Conservation (phyloP, 2,113 vertebrate genomes). For the Rhea americana region DNA sequence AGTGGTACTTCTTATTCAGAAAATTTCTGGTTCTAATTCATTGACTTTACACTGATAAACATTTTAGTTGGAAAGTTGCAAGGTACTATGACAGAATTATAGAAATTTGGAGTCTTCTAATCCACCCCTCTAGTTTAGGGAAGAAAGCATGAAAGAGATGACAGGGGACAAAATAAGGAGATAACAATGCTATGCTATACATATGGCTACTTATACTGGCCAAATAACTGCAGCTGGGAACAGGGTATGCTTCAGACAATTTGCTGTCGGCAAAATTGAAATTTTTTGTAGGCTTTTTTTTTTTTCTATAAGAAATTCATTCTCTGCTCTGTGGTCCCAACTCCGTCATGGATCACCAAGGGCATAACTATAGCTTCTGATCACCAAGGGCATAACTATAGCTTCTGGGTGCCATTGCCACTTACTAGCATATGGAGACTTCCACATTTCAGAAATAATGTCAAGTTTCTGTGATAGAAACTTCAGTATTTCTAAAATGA, state of each 20-base stretch:
- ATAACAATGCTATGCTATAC: neutral
- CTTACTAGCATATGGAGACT: rapidly evolving
- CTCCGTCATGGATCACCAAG: neutral
- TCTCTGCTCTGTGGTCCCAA: neutral
- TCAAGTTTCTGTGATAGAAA: neutral
- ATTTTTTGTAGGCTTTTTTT: neutral
- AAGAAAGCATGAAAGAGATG: neutral
- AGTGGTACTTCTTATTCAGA: neutral
- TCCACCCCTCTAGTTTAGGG: neutral
- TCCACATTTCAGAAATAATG: neutral
- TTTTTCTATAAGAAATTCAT: neutral
- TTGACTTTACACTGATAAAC: neutral
- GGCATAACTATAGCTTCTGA: neutral
- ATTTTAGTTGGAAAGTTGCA: neutral
- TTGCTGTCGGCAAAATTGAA: neutral
- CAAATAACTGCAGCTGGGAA: neutral
- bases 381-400: neutral
- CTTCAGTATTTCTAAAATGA: neutral
- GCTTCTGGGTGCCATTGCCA: neutral
- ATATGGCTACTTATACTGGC: neutral
- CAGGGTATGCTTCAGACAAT: neutral
- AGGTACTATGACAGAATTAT: neutral
- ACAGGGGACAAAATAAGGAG: neutral
- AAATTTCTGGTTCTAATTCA: neutral
- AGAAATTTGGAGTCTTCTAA: neutral